Evolutionary conservation across 2,797 vertebrate genomes (phyloP).

Genomic region (Okamejei kenojei): DNA sequence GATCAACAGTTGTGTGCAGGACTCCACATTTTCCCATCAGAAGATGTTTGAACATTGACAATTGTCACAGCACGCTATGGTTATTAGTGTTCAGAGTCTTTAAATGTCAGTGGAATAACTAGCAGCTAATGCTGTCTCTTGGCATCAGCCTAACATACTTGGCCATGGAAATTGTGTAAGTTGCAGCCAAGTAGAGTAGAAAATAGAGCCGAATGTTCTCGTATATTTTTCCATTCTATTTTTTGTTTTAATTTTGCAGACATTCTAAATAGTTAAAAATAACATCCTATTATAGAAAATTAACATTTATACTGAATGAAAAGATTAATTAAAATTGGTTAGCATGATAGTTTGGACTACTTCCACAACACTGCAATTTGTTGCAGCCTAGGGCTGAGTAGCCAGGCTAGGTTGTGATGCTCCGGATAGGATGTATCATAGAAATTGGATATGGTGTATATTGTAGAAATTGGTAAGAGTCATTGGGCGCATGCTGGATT

Average conservation of each 20-base stretch:
- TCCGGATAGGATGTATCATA: no score
- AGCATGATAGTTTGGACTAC: no score
- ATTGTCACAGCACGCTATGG: neutral
- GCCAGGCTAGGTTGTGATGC: no score
- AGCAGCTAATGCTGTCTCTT: neutral
- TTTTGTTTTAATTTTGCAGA: neutral
- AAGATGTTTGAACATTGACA: neutral
- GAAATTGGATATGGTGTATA: no score
- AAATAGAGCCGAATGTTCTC: neutral
- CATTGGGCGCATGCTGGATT: no score
- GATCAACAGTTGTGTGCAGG: neutral
- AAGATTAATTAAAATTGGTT: neutral
- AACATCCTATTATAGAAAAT: neutral
- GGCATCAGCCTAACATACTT: no score
- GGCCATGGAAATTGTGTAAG: neutral
- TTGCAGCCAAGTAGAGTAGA: neutral
- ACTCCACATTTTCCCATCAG: neutral
- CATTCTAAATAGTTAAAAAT: neutral
- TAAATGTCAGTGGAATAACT: slow-evolving; percentile 25
- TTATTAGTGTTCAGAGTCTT: neutral
- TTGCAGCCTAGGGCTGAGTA: no score
- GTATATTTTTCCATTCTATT: neutral
- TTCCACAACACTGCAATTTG: no score
- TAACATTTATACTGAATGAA: neutral
- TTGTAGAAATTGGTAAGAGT: no score